Conservation (phyloP, 2,113 vertebrate genomes). For the Tragelaphus scriptus region DNA sequence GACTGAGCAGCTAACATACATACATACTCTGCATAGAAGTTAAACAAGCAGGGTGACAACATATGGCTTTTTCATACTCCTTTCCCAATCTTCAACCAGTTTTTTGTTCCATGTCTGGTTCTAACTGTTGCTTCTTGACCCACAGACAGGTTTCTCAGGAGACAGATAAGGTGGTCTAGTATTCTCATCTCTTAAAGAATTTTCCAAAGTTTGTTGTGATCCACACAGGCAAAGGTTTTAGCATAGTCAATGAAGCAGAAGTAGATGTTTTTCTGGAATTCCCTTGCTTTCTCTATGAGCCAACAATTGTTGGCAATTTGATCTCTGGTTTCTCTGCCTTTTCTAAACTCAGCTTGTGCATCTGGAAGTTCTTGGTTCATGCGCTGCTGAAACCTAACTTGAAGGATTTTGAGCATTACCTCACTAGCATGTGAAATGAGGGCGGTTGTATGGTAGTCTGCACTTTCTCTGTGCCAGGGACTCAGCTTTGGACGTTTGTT, state of each 20-base stretch:
- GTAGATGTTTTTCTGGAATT: not conserved
- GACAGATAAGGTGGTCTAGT: not conserved
- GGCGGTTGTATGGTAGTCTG: not conserved
- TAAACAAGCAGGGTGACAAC: not conserved
- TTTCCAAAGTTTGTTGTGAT: not conserved
- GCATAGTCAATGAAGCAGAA: not conserved
- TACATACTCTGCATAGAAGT: not conserved
- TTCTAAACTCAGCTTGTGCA: not conserved
- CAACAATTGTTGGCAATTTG: not conserved
- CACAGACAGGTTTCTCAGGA: not conserved
- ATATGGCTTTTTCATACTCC: not conserved
- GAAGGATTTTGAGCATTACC: not conserved
- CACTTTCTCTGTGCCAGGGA: not conserved
- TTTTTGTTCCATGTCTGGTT: not conserved
- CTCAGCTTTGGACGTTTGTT: not conserved
- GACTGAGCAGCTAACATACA: too few species aligned
- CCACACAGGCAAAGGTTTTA: not conserved
- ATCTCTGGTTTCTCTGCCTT: not conserved
- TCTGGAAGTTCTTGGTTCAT: not conserved
- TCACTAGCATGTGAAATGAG: not conserved
- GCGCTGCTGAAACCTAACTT: not conserved
- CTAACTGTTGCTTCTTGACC: not conserved
- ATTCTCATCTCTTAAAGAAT: not conserved
- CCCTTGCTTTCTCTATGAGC: not conserved
- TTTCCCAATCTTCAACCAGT: not conserved